These are phyloP conservation scores for Scaptodrosophila lebanonensis DNA, from an alignment of 1,140 invertebrate genomes.

Conservation along the genomic window DNA sequence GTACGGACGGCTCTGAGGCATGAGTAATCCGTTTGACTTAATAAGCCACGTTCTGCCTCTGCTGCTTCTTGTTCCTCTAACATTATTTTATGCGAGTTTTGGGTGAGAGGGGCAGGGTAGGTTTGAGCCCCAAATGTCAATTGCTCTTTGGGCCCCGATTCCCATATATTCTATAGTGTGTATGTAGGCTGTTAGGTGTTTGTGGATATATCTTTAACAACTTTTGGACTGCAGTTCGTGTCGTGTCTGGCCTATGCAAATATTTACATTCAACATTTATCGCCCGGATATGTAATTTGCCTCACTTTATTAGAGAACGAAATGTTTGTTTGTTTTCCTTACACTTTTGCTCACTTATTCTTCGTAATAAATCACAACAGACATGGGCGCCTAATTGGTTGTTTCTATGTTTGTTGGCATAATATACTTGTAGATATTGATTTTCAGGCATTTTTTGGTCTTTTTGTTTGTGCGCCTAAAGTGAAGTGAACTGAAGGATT, in stretches of 20 bases:
- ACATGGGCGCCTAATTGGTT: constrained; percentile 46
- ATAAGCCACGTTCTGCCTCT: constrained; percentile 69
- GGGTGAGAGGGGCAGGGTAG: too few species aligned
- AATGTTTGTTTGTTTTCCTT: constrained; percentile 35
- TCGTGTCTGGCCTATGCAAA: constrained; percentile 47
- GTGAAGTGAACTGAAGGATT: constrained; percentile 1
- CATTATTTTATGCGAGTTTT: constrained; percentile 14
- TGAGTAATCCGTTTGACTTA: constrained; percentile 65
- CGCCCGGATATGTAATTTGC: constrained; percentile 60
- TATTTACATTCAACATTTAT: constrained; percentile 48
- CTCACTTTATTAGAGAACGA: constrained; percentile 47
- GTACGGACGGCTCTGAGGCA: not conserved
- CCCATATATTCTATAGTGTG: too few species aligned
- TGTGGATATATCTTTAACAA: too few species aligned
- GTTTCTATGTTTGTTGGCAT: constrained; percentile 11
- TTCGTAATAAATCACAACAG: constrained; percentile 50
- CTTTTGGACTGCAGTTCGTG: too few species aligned
- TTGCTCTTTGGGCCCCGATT: too few species aligned
- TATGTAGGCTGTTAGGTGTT: too few species aligned
- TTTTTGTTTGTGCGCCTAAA: constrained; percentile 11
- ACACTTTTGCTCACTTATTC: not conserved
- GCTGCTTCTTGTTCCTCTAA: too few species aligned
- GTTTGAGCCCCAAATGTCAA: too few species aligned
- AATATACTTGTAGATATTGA: too few species aligned
- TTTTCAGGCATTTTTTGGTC: constrained; percentile 43